Evolutionary conservation across 1,140 invertebrate species (phyloP).

Genomic region (Ditylenchus dipsaci): DNA sequence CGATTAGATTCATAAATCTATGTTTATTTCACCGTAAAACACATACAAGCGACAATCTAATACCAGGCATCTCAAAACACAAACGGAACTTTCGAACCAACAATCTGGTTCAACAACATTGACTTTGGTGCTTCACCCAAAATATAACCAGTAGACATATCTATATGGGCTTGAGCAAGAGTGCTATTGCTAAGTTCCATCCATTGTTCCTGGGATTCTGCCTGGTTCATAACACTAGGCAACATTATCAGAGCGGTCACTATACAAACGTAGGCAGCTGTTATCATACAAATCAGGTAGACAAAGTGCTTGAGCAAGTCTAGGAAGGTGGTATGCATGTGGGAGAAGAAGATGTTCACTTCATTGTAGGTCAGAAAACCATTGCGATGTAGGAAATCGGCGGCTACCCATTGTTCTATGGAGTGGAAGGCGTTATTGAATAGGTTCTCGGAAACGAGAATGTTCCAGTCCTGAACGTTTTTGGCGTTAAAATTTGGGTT

Average conservation of each 20-base stretch:
- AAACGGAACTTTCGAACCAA: too few relatives aligned
- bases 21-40: too few relatives aligned
- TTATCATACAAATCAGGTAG: neutral
- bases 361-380: conserved; percentile 27
- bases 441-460: conserved; percentile 14
- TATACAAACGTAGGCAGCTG: neutral
- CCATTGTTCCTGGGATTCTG: neutral
- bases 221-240: neutral
- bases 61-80: too few relatives aligned
- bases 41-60: too few relatives aligned
- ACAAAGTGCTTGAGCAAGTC: neutral
- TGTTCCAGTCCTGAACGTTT: conserved; percentile 27
- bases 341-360: conserved; percentile 4
- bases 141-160: neutral
- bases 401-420: conserved; percentile 20
- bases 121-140: neutral
- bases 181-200: neutral
- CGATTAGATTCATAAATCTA: too few relatives aligned
- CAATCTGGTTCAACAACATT: neutral
- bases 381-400: neutral
- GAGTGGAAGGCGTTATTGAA: conserved; percentile 15
- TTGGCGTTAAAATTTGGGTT: too few relatives aligned
- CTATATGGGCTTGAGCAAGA: neutral
- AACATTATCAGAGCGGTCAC: neutral
- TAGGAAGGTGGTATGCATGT: neutral